These are phyloP conservation scores for Teleiodes luculella DNA, from an alignment of 2,888 invertebrate species.

Conservation along the genomic window DNA sequence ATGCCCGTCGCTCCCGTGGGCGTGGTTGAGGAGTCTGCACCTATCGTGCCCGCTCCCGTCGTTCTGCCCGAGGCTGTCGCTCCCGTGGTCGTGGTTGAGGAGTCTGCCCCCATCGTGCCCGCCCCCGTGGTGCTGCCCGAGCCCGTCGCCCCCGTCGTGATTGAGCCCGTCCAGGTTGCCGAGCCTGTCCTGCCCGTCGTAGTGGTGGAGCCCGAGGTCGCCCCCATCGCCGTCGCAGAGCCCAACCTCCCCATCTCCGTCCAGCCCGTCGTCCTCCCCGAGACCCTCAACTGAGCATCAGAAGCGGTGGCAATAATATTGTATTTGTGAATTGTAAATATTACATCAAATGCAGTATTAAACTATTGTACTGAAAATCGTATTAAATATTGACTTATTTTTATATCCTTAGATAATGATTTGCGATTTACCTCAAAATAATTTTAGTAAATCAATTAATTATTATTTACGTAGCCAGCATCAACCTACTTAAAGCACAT, in stretches of 20 bases:
- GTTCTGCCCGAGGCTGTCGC: not conserved
- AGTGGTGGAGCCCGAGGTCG: slow-evolving; percentile 15
- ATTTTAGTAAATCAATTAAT: no score
- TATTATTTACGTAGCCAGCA: no score
- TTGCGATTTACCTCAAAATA: no score
- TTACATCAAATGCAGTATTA: no score
- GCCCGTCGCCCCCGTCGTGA: slow-evolving; percentile 11
- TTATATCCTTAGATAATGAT: no score
- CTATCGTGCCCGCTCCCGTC: not conserved
- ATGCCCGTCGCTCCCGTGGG: not conserved
- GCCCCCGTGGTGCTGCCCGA: not conserved
- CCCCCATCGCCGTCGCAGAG: slow-evolving; percentile 3
- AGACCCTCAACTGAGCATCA: slow-evolving; percentile 10
- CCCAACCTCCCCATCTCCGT: slow-evolving; percentile 16
- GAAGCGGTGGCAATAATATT: not conserved
- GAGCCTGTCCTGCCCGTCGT: slow-evolving; percentile 3
- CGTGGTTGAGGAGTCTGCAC: not conserved
- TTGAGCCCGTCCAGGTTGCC: slow-evolving; percentile 1
- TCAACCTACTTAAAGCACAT: no score
- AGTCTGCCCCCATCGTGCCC: not conserved
- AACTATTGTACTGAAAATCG: no score
- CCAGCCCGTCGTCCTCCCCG: slow-evolving; percentile 14
- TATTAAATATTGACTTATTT: no score
- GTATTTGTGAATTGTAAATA: no score
- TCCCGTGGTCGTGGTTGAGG: not conserved